Conservation (phyloP, 2,113 vertebrate species). For the Vombatus ursinus region DNA sequence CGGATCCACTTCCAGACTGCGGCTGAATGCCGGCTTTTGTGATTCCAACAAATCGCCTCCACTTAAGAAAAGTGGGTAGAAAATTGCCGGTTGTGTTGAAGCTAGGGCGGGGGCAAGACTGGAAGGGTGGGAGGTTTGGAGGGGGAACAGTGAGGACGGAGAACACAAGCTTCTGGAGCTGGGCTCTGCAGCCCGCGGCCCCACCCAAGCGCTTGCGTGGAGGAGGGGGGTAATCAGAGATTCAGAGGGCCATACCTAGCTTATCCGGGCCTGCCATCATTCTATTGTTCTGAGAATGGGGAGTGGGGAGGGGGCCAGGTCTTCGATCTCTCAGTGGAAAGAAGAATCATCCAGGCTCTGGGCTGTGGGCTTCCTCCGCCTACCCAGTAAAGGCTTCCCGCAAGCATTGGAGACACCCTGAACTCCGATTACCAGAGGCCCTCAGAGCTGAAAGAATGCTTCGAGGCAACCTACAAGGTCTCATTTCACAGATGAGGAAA, state of each 20-base stretch:
- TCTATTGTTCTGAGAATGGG: neutral
- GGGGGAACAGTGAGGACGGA: neutral
- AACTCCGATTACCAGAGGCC: neutral
- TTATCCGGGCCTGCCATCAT: neutral
- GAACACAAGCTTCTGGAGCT: slow-evolving; percentile 37
- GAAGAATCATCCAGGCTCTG: neutral
- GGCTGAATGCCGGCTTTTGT: slow-evolving; percentile 79
- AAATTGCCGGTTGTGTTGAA: slow-evolving; percentile 82
- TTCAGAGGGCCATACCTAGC: neutral
- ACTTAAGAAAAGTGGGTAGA: slow-evolving; percentile 81
- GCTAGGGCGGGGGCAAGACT: neutral
- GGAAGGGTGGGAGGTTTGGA: neutral
- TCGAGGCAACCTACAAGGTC: neutral
- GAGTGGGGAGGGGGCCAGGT: neutral
- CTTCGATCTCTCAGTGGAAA: neutral
- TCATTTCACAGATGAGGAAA: neutral
- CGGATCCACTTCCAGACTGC: neutral
- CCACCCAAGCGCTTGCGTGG: too few species aligned
- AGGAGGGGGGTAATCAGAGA: neutral
- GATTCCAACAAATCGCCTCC: slow-evolving; percentile 79
- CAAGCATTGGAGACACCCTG: neutral
- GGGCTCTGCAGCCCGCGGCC: too few species aligned
- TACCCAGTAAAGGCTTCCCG: neutral
- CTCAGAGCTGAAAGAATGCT: neutral
- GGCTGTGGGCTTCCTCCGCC: neutral